Percentiles rank a stretch among this genome's conserved stretches.
These are phyloP conservation scores for Drosophila eohydei DNA, from an alignment of 2,888 invertebrate species.

Conservation along the genomic window DNA sequence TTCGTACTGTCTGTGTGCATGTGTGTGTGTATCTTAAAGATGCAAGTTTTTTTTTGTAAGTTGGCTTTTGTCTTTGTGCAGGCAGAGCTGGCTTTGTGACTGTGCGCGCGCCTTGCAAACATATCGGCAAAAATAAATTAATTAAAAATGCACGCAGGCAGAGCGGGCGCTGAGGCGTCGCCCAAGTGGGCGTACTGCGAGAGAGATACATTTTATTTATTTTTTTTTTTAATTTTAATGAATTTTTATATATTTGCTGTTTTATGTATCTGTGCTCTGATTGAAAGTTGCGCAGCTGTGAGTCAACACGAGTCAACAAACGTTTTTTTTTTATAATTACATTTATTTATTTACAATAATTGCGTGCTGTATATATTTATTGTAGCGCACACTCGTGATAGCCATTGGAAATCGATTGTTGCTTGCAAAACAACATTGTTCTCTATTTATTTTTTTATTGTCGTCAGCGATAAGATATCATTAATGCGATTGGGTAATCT, in stretches of 20 bases:
- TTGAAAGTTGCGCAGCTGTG: conserved; percentile 20
- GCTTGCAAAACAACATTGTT: conserved; percentile 44
- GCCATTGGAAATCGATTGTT: conserved; percentile 68
- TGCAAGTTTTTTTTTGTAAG: conserved; percentile 67
- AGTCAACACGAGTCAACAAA: conserved; percentile 21
- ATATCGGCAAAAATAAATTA: conserved; percentile 80
- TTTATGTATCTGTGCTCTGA: conserved; percentile 4
- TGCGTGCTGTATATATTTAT: conserved; percentile 36
- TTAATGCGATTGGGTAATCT: conserved; percentile 54
- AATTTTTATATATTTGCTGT: conserved; percentile 14
- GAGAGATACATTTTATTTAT: conserved; percentile 13
- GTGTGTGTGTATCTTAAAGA: conserved; percentile 63
- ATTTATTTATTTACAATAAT: conserved; percentile 70
- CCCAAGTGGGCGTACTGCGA: conserved; percentile 18
- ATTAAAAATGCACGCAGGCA: conserved; percentile 70
- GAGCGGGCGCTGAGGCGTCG: conserved; percentile 1
- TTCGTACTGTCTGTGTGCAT: background rate
- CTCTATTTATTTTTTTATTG: conserved; percentile 21
- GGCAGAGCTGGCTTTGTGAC: conserved; percentile 56
- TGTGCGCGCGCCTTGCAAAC: conserved; percentile 53
- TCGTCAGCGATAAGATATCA: conserved; percentile 63
- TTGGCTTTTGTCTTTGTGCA: conserved; percentile 79
- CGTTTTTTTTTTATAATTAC: conserved; percentile 54
- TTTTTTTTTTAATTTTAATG: conserved; percentile 1
- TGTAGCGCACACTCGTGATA: conserved; percentile 55